A percentile compares a stretch with the other conserved stretches of the same genome.
Evolutionary conservation across 1,140 invertebrate genomes (phyloP).

Genomic region (Leptinotarsa texana): DNA sequence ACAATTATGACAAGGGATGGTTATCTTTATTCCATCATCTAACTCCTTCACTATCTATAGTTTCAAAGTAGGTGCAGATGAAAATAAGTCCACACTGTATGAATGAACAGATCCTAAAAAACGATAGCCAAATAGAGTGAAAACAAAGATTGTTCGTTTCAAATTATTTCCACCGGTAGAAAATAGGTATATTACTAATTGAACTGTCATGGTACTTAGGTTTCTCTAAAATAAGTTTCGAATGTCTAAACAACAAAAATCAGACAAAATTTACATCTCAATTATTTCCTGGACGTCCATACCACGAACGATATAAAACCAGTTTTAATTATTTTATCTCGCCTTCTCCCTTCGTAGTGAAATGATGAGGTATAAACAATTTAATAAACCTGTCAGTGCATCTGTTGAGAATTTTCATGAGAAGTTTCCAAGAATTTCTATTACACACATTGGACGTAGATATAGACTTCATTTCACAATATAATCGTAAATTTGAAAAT

Average conservation of each 20-base stretch:
- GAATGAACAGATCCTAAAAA: too few relatives aligned
- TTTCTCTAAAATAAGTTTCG: background rate
- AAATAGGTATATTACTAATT: background rate
- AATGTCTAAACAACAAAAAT: constrained; percentile 5
- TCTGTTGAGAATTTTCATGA: background rate
- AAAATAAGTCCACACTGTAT: too few relatives aligned
- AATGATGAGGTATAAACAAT: background rate
- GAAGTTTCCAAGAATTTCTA: background rate
- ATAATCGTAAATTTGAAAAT: background rate
- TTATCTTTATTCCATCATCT: too few relatives aligned
- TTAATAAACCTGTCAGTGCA: background rate
- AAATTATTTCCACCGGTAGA: background rate
- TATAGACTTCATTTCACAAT: background rate
- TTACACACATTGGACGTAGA: background rate
- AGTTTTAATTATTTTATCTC: constrained; percentile 3
- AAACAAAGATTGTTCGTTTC: background rate
- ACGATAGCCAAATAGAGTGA: too few relatives aligned
- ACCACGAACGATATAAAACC: background rate
- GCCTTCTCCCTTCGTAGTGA: background rate
- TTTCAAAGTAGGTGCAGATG: too few relatives aligned
- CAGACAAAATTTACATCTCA: constrained; percentile 1
- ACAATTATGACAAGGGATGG: too few relatives aligned
- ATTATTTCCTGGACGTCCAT: background rate
- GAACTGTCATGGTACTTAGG: background rate
- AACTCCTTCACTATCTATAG: too few relatives aligned